A percentile compares a stretch with the other conserved stretches of the same genome.
These are phyloP conservation scores for Nematolebias whitei DNA, from an alignment of 2,113 vertebrate species.

Conservation along the genomic window DNA sequence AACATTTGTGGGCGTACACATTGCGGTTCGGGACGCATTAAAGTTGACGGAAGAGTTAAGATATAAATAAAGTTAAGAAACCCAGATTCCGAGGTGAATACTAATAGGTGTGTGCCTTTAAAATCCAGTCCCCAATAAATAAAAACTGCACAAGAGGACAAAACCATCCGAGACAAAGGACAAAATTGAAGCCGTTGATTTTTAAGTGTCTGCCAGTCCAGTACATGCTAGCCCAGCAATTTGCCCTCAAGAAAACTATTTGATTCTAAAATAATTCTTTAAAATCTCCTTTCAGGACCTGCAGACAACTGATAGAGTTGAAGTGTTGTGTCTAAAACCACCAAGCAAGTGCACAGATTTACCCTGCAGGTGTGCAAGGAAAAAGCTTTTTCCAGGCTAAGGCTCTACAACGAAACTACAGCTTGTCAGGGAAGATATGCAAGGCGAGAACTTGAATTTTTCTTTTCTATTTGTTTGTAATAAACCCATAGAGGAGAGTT, in stretches of 20 bases:
- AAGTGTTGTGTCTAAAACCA: not conserved
- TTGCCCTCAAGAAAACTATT: not conserved
- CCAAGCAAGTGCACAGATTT: not conserved
- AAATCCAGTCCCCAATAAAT: no score
- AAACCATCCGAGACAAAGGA: no score
- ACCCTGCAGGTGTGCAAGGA: not conserved
- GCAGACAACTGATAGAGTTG: not conserved
- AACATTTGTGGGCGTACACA: no score
- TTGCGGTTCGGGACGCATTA: no score
- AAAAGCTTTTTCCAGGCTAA: not conserved
- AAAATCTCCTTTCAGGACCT: not conserved
- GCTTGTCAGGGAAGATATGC: not conserved
- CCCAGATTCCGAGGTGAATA: no score
- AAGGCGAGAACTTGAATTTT: not conserved
- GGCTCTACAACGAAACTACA: not conserved
- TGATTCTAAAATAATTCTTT: not conserved
- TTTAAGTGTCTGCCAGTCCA: not conserved
- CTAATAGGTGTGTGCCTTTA: no score
- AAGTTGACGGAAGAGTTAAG: no score
- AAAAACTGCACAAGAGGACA: no score
- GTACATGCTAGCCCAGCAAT: not conserved
- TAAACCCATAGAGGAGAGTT: no score
- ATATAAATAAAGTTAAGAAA: no score
- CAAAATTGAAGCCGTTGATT: not conserved
- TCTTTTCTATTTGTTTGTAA: no score